Base-by-base conservation (phyloP, 2,113 vertebrate species). In the Mobula hypostoma region DNA sequence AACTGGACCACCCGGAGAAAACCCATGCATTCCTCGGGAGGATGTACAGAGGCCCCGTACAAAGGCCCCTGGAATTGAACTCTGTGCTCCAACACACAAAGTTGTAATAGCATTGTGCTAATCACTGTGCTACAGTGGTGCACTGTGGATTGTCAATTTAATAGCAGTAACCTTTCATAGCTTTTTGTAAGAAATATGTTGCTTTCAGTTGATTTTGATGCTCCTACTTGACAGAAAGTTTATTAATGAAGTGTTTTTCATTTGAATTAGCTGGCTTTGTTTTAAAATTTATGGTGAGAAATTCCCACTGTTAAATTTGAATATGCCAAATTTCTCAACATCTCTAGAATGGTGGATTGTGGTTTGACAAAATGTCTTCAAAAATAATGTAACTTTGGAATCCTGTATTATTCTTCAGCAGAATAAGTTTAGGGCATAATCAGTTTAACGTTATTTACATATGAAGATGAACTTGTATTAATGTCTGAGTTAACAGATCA, bases 281-380 rank as follows among this genome's bases (percentile, higher is more conserved):
- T 92, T 93, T 76, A 15, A 93, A 4, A 74, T 32, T 66, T 29
- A 48, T 40, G 79, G 1, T 40, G 40, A 17, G 48, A 48, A 48
- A 85, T 85, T 85, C 48, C 21, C 7, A 58, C 21, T 1, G 5
- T 82, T 48, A 40, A 82, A 40, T 85, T 85, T 29, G 48, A 85
- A 85, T 90, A 66, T 90, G 58, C 85, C 32, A 36, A 63, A 87
- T 87, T 61, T 61, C 83, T 29, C 56, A 88, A n/a, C 9, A 88
- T 63, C 85, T 66, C 12, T 32, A 2, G 29, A 17, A 27, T 32
- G 29, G 85, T 5, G 83, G 12, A 40, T 87, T 87, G 27, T 9
- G 27, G 83, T 21, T 74, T 74, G 72, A 74, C 5, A 74, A 66
- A 90, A 29, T 68, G 61, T 7, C 66, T n/a, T 90, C 29, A 32